Conservation (phyloP, 2,888 invertebrate species). For the Microctonus hyperodae region DNA sequence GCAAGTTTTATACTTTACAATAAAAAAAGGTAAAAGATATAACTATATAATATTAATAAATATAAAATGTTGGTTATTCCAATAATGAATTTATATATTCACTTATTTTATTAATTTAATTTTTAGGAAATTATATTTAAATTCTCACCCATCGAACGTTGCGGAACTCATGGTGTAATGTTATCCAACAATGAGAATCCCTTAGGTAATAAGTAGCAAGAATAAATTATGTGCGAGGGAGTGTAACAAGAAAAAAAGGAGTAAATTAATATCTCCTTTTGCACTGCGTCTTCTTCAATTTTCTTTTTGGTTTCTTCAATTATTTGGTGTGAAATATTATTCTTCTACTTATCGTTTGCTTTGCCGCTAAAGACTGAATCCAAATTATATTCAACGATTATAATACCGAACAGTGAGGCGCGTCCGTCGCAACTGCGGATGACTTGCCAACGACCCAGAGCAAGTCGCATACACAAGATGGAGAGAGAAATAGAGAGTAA, state of each 20-base stretch:
- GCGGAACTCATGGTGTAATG: slow-evolving; percentile 35
- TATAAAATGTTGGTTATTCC: background rate
- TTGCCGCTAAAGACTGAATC: slow-evolving; percentile 27
- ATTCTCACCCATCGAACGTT: slow-evolving; percentile 35
- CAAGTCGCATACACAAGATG: background rate
- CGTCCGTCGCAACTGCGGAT: slow-evolving; percentile 54
- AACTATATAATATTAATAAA: background rate
- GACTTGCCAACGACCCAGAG: slow-evolving; percentile 25
- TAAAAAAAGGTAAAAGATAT: background rate
- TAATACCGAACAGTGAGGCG: slow-evolving; percentile 56
- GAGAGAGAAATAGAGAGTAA: slow-evolving; percentile 4
- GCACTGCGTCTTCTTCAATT: background rate
- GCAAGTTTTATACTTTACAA: background rate
- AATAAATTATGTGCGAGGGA: background rate
- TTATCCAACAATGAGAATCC: slow-evolving; percentile 27
- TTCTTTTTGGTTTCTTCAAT: background rate
- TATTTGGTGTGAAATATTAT: too few species aligned
- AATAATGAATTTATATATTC: background rate
- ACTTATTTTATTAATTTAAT: background rate
- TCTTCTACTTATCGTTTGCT: slow-evolving; percentile 12
- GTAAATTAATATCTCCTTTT: background rate
- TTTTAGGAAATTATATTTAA: background rate
- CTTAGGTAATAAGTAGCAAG: slow-evolving; percentile 1
- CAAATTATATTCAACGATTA: slow-evolving; percentile 33
- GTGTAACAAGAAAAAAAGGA: background rate